A percentile compares a stretch with the other conserved stretches of the same genome.
Evolutionary conservation across 2,113 vertebrate genomes (phyloP).

Genomic region (Dicentrarchus labrax): DNA sequence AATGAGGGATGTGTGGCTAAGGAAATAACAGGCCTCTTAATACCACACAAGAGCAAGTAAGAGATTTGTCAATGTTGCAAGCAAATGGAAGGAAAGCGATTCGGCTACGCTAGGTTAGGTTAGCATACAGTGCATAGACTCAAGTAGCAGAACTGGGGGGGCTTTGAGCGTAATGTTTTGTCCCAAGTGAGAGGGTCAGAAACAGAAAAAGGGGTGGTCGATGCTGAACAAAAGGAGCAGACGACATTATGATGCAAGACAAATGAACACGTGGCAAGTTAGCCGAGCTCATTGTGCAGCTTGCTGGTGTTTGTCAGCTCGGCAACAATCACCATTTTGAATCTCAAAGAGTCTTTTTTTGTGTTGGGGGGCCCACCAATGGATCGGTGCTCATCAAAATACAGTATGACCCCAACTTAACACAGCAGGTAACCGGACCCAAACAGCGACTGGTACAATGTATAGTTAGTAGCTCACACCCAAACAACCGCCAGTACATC

Average conservation of each 20-base stretch:
- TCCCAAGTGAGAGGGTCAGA: constrained; percentile 15
- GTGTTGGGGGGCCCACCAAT: constrained; percentile 5
- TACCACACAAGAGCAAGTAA: constrained; percentile 73
- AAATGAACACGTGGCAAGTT: constrained; percentile 37
- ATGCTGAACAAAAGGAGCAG: constrained; percentile 46
- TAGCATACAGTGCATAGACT: constrained; percentile 52
- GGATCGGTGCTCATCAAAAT: constrained; percentile 66
- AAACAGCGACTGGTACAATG: constrained; percentile 34
- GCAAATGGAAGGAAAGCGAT: constrained; percentile 74
- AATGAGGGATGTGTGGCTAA: constrained; percentile 80
- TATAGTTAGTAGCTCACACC: constrained; percentile 28
- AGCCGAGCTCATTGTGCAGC: constrained; percentile 25
- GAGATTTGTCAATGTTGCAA: constrained; percentile 76
- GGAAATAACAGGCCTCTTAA: constrained; percentile 81
- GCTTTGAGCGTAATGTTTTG: constrained; percentile 20
- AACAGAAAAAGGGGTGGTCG: constrained; percentile 1
- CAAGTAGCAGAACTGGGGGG: constrained; percentile 27
- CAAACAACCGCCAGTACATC: constrained; percentile 49
- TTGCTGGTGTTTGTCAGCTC: constrained; percentile 25
- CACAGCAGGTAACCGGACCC: constrained; percentile 58
- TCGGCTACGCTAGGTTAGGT: constrained; percentile 59
- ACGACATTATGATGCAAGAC: constrained; percentile 51
- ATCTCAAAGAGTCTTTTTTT: constrained; percentile 54
- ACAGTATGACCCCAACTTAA: constrained; percentile 60
- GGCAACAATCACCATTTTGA: constrained; percentile 33